Conservation (phyloP, 1,140 invertebrate species). For the Diprion similis region DNA sequence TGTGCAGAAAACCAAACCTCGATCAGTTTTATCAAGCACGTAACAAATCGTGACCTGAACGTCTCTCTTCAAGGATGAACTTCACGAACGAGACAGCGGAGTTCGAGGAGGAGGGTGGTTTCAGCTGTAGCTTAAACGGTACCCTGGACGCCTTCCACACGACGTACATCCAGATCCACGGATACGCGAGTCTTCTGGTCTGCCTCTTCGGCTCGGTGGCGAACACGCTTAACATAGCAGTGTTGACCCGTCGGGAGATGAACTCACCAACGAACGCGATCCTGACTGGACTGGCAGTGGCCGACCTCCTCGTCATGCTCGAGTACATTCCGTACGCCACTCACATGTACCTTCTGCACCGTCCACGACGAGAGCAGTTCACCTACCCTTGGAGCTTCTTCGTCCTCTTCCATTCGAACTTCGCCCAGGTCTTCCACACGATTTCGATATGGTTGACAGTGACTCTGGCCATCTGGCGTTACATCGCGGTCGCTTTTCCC, state of each 20-base stretch:
- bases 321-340: slow-evolving; percentile 91
- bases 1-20: too few relatives aligned
- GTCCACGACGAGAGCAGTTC: slow-evolving; percentile 65
- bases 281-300: slow-evolving; percentile 88
- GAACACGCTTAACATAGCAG: slow-evolving; percentile 94
- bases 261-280: slow-evolving; percentile 92
- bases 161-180: slow-evolving; percentile 68
- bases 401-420: slow-evolving; percentile 84
- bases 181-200: slow-evolving; percentile 78
- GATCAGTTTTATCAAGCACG: too few relatives aligned
- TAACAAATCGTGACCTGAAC: too few relatives aligned
- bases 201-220: slow-evolving; percentile 92
- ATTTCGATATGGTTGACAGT: slow-evolving; percentile 93
- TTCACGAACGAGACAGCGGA: slow-evolving; percentile 1
- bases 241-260: slow-evolving; percentile 90
- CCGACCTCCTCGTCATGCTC: slow-evolving; percentile 91
- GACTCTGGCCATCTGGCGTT: slow-evolving; percentile 91
- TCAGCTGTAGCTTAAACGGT: slow-evolving; percentile 20
- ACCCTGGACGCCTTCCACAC: slow-evolving; percentile 53
- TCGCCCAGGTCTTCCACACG: slow-evolving; percentile 86
- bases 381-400: slow-evolving; percentile 84
- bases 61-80: neutral
- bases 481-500: slow-evolving; percentile 85
- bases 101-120: neutral
- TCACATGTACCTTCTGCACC: slow-evolving; percentile 76